phyloP scores from a whole-genome alignment of 2,888 invertebrate genomes.

The Drosophila limbata region DNA sequence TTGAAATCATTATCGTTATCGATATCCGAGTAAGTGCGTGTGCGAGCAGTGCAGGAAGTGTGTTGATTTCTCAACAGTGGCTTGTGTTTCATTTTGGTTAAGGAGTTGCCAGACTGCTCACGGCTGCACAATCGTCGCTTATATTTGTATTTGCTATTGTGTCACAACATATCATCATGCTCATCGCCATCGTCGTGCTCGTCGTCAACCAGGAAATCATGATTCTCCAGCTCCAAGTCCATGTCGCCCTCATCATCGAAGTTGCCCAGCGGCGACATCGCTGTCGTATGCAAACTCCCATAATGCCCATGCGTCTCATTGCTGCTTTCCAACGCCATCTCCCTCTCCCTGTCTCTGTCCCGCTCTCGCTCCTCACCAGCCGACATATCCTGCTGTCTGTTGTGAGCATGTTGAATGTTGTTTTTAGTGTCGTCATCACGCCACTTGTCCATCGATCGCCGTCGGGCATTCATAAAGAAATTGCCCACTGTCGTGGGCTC shows the following conservation, averaged over 20 bases:
- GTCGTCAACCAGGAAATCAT: conserved; percentile 82
- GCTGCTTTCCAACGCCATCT: conserved; percentile 39
- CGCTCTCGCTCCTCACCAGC: conserved; percentile 25
- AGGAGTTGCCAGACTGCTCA: conserved; percentile 8
- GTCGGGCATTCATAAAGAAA: conserved; percentile 99
- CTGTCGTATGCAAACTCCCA: conserved; percentile 62
- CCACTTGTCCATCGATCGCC: conserved; percentile 99
- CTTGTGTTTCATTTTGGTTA: neutral
- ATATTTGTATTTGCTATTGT: conserved; percentile 57
- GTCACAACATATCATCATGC: conserved; percentile 81
- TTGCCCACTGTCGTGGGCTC: conserved; percentile 99
- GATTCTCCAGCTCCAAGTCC: conserved; percentile 83
- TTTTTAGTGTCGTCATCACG: conserved; percentile 92
- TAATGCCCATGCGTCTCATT: conserved; percentile 49
- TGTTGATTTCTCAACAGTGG: neutral
- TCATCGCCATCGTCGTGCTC: conserved; percentile 66
- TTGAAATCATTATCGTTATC: neutral
- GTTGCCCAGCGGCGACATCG: conserved; percentile 76
- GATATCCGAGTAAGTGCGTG: neutral
- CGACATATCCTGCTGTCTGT: conserved; percentile 41
- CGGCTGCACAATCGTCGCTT: conserved; percentile 9
- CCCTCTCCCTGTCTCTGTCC: conserved; percentile 2
- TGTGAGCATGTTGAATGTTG: conserved; percentile 49
- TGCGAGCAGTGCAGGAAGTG: conserved; percentile 1
- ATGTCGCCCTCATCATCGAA: conserved; percentile 83